Base-by-base conservation (phyloP, 2,888 invertebrate species). In the Hydropsyche betteni region DNA sequence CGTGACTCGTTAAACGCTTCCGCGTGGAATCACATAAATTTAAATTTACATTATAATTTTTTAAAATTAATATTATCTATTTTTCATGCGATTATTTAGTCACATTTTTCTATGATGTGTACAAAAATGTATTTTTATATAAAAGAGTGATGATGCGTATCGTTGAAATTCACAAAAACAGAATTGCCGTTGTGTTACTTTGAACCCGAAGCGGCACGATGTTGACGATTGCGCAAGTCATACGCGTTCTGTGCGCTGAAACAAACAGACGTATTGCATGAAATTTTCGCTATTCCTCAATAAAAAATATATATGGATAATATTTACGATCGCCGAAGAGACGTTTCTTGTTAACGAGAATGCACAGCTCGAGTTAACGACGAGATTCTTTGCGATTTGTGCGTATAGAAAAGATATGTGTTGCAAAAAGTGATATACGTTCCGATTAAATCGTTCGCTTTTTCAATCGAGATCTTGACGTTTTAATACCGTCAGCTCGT, bases 321-420 rank as follows among this genome's bases (percentile, higher is more conserved):
- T 24, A 61, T 61, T 33, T 8, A 24, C 61, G 61, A 10, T 16
- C 16, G 61, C 16, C 61, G 33, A 61, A 16, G 4, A 33, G 36
- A 64, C 64, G 36, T 64, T 64, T 64, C 64, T 64, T 34, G 36
- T 64, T 64, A 64, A 34, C 64, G 64, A 64, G 36, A 64, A 36
- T 36, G 36, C 14, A 44, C 44, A 14, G 14, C 53, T 16, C 12
- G 53, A 53, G 53, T 16, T 53, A 16, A 53, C 8, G 5, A 58
- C 58, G 14, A 58, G 58, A 53, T 53, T 53, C 53, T 53, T 53
- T 58, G 16, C 16, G 16, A 44, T 44, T 44, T 44, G 44, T 44
- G 10, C 44, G 44, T 24, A 24, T 24, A 24, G 24, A 24, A 24
- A 24, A 24, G 24, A 44, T 6, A 44, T 44, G 10, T 44, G 24